Conservation (phyloP, 1,140 invertebrate genomes). For the Cepaea nemoralis region DNA sequence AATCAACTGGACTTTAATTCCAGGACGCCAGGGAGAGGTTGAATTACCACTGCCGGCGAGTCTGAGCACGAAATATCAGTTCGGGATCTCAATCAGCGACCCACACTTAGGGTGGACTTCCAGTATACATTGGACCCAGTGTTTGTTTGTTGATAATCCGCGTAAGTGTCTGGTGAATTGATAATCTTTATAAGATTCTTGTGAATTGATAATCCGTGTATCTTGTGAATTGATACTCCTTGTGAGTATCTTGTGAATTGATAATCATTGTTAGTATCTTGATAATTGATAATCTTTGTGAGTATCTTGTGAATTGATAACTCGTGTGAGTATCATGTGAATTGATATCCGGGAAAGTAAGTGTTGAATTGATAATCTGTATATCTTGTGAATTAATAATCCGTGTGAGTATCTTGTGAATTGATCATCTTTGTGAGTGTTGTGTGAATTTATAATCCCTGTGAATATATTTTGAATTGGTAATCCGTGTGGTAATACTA, state of each 20-base stretch:
- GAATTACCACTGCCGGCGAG: background rate
- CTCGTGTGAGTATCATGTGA: too few species aligned
- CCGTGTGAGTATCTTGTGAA: too few species aligned
- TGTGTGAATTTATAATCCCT: too few species aligned
- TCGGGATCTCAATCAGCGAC: background rate
- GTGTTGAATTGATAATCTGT: background rate
- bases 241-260: background rate
- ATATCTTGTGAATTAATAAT: too few species aligned
- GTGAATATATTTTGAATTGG: too few species aligned
- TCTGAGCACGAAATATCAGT: background rate
- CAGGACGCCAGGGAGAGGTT: background rate
- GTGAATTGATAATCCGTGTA: too few species aligned
- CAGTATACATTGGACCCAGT: background rate
- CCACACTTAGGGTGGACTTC: background rate
- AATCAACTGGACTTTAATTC: background rate
- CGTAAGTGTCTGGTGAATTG: too few species aligned
- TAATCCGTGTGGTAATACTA: too few species aligned
- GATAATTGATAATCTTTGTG: too few species aligned
- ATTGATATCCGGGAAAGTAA: background rate
- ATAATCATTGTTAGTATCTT: too few species aligned
- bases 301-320: background rate
- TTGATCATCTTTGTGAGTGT: too few species aligned
- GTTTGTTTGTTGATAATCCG: background rate
- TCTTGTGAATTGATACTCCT: background rate
- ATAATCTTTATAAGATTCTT: too few species aligned